Percentiles rank a stretch among this genome's conserved stretches.
Conservation (phyloP, 35 echinoderm and acorn worm species). For the Ophiothrix spiculata region DNA sequence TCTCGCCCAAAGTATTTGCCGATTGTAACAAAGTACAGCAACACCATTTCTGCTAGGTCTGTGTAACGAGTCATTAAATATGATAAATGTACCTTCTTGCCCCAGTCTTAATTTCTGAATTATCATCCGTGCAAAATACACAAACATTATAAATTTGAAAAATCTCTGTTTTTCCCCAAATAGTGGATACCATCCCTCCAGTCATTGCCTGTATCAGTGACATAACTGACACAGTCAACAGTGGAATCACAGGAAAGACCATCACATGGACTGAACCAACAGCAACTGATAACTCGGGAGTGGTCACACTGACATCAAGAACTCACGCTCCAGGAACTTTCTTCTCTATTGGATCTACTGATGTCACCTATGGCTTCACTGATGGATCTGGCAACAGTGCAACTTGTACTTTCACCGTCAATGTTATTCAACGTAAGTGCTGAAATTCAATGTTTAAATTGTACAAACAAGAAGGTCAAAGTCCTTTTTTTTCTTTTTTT, state of each 20-base stretch:
- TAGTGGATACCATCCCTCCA: neutral
- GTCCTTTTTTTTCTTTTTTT: too few species aligned
- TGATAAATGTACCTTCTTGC: too few species aligned
- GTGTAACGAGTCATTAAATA: too few species aligned
- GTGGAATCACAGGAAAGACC: neutral
- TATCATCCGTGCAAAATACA: neutral
- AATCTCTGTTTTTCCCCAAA: neutral
- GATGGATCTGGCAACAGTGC: too few species aligned
- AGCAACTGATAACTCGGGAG: conserved; percentile 47
- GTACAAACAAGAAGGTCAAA: too few species aligned
- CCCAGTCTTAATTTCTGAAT: too few species aligned
- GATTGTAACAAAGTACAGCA: too few species aligned
- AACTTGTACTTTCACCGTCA: conserved; percentile 43
- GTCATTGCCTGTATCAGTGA: conserved; percentile 30
- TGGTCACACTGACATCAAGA: conserved; percentile 10
- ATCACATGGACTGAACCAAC: conserved; percentile 38
- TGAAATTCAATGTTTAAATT: too few species aligned
- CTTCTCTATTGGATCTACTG: conserved; percentile 34
- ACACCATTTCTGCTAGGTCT: too few species aligned
- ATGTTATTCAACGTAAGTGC: conserved; percentile 17
- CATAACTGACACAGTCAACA: neutral
- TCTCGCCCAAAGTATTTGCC: too few species aligned
- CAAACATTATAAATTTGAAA: neutral
- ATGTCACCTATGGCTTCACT: too few species aligned
- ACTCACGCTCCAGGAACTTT: conserved; percentile 23